Evolutionary conservation across 1,140 invertebrate genomes (phyloP).

Genomic region (Akabosia matsudoensis): DNA sequence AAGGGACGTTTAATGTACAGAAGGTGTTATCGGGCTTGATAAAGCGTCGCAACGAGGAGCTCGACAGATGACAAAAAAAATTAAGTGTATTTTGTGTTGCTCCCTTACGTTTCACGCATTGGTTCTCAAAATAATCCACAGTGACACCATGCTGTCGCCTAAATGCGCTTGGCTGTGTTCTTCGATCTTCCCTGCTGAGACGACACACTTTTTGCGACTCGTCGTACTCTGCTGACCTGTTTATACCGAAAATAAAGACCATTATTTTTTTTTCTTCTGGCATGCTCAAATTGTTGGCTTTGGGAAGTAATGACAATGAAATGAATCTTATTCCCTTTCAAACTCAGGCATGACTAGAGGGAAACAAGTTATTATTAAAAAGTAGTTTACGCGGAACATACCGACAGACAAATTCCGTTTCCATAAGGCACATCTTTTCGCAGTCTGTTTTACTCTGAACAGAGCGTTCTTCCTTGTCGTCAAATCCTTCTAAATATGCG

Average conservation of each 20-base stretch:
- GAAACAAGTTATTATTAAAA: neutral
- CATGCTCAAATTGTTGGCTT: neutral
- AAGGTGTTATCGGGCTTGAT: no score
- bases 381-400: slow-evolving; percentile 26
- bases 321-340: neutral
- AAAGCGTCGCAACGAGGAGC: no score
- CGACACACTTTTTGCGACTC: slow-evolving; percentile 51
- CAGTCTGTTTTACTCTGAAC: slow-evolving; percentile 55
- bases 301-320: neutral
- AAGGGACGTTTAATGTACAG: no score
- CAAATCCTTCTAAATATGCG: slow-evolving; percentile 55
- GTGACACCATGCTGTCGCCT: slow-evolving; percentile 50
- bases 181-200: slow-evolving; percentile 55
- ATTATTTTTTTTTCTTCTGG: neutral
- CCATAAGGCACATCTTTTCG: slow-evolving; percentile 54
- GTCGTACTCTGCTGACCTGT: slow-evolving; percentile 56
- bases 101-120: slow-evolving; percentile 54
- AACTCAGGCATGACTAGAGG: no score
- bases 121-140: slow-evolving; percentile 59
- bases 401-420: slow-evolving; percentile 55
- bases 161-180: slow-evolving; percentile 57
- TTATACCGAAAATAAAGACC: neutral
- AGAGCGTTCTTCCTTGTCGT: slow-evolving; percentile 53
- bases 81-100: neutral
- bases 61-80: neutral